These are phyloP conservation scores for Lasius fuliginosus DNA, from an alignment of 2,888 invertebrate genomes.

Conservation along the genomic window DNA sequence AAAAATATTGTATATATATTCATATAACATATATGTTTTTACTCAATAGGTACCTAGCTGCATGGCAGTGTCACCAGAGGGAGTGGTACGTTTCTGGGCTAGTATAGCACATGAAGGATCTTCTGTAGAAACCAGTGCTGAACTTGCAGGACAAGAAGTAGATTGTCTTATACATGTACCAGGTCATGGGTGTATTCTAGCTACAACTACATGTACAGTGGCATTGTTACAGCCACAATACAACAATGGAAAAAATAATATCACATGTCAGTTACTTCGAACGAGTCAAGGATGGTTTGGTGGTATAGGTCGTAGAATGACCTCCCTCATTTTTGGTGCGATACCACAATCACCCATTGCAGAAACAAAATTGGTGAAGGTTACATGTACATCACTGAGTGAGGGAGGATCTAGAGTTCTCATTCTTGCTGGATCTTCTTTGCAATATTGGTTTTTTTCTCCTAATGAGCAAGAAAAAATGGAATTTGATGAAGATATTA, in stretches of 20 bases:
- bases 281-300: slow-evolving; percentile 95
- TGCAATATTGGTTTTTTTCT: slow-evolving; percentile 94
- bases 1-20: not conserved
- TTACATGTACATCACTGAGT: slow-evolving; percentile 85
- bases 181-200: slow-evolving; percentile 93
- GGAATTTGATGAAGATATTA: slow-evolving; percentile 92
- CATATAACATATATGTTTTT: not conserved
- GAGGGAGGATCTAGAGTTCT: slow-evolving; percentile 88
- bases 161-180: slow-evolving; percentile 91
- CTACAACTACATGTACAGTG: slow-evolving; percentile 96
- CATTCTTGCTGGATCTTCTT: slow-evolving; percentile 91
- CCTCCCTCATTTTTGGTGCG: slow-evolving; percentile 93
- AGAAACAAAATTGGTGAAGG: slow-evolving; percentile 91
- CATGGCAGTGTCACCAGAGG: slow-evolving; percentile 97
- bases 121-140: slow-evolving; percentile 94
- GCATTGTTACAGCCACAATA: slow-evolving; percentile 90
- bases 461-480: slow-evolving; percentile 90
- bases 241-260: slow-evolving; percentile 90
- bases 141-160: slow-evolving; percentile 96
- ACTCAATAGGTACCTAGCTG: slow-evolving; percentile 91
- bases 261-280: slow-evolving; percentile 90
- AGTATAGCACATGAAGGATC: slow-evolving; percentile 95
- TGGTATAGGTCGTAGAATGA: slow-evolving; percentile 94
- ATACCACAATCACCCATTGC: slow-evolving; percentile 89
- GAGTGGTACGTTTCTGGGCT: slow-evolving; percentile 97